Conservation (phyloP, 2,797 vertebrate genomes). For the Muscicapa comitata region DNA sequence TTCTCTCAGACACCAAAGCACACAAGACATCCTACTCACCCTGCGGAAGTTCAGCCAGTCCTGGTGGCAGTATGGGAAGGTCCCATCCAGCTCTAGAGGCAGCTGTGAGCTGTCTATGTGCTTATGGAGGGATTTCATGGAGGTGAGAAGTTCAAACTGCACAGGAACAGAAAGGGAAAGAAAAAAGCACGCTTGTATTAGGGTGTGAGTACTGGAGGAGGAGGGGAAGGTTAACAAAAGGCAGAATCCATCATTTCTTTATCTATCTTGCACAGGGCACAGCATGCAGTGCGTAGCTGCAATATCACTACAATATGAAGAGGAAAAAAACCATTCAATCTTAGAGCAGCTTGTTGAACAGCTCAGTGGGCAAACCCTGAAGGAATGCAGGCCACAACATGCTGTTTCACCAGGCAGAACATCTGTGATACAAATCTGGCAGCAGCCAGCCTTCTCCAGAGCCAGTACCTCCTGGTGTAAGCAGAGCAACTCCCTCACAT, state of each 20-base stretch:
- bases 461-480: background rate
- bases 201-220: background rate
- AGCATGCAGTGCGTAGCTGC: background rate
- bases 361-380: background rate
- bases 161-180: background rate
- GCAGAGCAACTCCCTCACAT: background rate
- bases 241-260: background rate
- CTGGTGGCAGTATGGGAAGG: conserved; percentile 83
- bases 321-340: background rate
- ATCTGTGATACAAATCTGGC: conserved; percentile 27
- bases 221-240: background rate
- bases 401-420: background rate
- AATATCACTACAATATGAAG: background rate
- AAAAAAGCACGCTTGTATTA: background rate
- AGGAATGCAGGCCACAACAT: conserved; percentile 10
- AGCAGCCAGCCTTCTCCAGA: conserved; percentile 7
- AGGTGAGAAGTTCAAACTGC: conserved; percentile 85
- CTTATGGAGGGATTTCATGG: conserved; percentile 84
- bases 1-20: background rate
- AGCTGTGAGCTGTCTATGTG: conserved; percentile 83
- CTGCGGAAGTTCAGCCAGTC: conserved; percentile 88
- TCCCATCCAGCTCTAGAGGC: conserved; percentile 84
- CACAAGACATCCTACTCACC: conserved; percentile 70
- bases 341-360: background rate
- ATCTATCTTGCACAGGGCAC: background rate